Conservation (phyloP, 1,140 invertebrate genomes). For the Colletes latitarsis region DNA sequence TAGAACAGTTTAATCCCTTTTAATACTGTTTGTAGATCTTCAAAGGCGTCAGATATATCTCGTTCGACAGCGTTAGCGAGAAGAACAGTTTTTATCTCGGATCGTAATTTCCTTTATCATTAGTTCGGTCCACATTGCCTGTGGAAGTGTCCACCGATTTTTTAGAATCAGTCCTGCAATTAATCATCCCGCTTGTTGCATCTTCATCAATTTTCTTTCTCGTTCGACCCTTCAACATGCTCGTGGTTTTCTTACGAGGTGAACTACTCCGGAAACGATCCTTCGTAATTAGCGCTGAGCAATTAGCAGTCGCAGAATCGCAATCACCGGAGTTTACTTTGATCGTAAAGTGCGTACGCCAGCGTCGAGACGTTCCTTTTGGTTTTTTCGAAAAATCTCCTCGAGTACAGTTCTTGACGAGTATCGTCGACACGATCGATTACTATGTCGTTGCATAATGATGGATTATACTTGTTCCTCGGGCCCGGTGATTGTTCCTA, state of each 20-base stretch:
- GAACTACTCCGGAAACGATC: constrained; percentile 10
- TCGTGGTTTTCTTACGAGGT: constrained; percentile 5
- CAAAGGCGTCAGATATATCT: not conserved
- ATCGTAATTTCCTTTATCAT: not conserved
- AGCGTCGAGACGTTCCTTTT: not conserved
- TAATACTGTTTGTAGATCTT: not conserved
- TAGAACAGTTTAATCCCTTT: too few species aligned
- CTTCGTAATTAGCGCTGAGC: not conserved
- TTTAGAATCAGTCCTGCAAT: constrained; percentile 7
- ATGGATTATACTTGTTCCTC: constrained; percentile 1
- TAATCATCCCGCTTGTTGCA: constrained; percentile 8
- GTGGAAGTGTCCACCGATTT: not conserved
- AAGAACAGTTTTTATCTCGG: not conserved
- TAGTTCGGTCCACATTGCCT: too few species aligned
- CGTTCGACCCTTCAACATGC: not conserved
- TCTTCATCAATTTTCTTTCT: constrained; percentile 21
- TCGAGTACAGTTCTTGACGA: not conserved
- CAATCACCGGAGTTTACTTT: not conserved
- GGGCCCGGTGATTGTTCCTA: not conserved
- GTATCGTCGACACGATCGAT: not conserved
- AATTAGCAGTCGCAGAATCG: constrained; percentile 10
- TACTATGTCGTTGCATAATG: constrained; percentile 12
- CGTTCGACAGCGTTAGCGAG: not conserved
- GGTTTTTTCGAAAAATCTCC: not conserved
- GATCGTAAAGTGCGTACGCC: not conserved